Evolutionary conservation across 2,113 vertebrate species (phyloP).

Genomic region (Heliornis fulica): DNA sequence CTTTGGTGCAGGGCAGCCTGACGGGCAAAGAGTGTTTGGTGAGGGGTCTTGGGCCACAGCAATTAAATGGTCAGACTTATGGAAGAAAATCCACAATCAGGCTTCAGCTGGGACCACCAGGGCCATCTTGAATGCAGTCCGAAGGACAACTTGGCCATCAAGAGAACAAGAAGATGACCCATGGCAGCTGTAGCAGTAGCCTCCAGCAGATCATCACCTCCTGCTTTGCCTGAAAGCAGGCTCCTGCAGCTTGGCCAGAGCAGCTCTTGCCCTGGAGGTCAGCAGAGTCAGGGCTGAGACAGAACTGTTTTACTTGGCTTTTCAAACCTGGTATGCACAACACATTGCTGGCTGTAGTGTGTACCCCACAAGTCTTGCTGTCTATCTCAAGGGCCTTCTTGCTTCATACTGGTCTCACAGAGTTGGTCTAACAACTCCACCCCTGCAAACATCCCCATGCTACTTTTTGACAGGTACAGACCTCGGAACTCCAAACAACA

Average conservation of each 20-base stretch:
- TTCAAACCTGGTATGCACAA: background rate
- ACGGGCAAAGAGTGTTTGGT: fast-evolving
- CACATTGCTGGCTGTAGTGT: background rate
- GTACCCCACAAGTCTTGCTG: background rate
- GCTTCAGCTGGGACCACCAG: background rate
- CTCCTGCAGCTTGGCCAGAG: background rate
- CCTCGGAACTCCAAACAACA: fast-evolving
- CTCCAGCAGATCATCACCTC: background rate
- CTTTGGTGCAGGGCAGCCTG: background rate
- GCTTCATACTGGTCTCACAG: background rate
- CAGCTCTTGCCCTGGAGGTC: background rate
- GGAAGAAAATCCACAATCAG: background rate
- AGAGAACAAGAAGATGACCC: background rate
- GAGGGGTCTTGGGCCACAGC: no score
- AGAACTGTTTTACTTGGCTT: background rate
- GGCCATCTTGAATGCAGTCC: no score
- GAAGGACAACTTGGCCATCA: background rate
- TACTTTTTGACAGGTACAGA: background rate
- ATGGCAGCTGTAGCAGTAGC: background rate
- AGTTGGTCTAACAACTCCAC: background rate
- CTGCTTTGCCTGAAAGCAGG: background rate
- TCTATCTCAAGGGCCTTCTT: background rate
- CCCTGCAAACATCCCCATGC: background rate
- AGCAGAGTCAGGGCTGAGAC: background rate
- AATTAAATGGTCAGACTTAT: background rate